These are phyloP conservation scores for Girardia tigrina DNA, from an alignment of 2,888 invertebrate genomes.

Conservation along the genomic window DNA sequence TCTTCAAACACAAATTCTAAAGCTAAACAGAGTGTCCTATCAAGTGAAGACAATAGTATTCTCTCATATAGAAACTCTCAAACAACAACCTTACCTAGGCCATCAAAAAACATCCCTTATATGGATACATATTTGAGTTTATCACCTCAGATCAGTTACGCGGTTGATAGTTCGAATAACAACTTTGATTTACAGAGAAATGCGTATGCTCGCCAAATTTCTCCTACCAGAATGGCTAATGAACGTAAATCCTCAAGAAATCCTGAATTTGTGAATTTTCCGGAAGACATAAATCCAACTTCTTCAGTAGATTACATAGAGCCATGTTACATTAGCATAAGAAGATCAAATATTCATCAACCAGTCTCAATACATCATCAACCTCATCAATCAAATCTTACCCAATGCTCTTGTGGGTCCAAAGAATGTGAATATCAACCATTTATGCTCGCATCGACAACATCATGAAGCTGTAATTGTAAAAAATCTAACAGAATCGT, in stretches of 20 bases:
- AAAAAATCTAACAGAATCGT: background rate
- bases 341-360: background rate
- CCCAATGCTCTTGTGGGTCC: slow-evolving; percentile 14
- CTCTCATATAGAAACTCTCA: background rate
- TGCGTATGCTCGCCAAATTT: background rate
- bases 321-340: slow-evolving; percentile 6
- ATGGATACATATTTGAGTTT: background rate
- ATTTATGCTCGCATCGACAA: background rate
- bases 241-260: background rate
- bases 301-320: background rate
- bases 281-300: background rate
- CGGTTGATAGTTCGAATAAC: background rate
- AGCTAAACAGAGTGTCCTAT: background rate
- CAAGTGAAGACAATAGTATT: slow-evolving; percentile 8
- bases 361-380: slow-evolving; percentile 14
- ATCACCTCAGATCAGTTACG: background rate
- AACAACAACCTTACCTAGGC: background rate
- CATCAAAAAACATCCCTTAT: background rate
- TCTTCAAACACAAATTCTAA: background rate
- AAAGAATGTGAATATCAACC: slow-evolving; percentile 20
- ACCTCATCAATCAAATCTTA: background rate
- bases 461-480: background rate
- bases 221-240: background rate
- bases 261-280: background rate
- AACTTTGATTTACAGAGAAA: background rate